Evolutionary conservation across 1,140 invertebrate genomes (phyloP).

Genomic region (Conus ventricosus): DNA sequence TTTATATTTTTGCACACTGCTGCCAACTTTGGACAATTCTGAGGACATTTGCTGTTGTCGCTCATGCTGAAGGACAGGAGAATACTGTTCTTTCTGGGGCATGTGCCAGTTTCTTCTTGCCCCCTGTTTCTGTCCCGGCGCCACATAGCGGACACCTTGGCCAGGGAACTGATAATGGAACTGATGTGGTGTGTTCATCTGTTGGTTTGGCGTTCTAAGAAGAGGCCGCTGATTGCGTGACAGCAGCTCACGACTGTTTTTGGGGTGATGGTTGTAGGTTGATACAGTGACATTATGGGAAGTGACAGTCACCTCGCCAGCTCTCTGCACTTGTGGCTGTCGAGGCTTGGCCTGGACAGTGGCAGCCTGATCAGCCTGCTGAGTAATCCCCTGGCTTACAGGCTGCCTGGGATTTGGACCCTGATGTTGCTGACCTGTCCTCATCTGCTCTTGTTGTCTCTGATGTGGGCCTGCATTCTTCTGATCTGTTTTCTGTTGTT

Average conservation of each 20-base stretch:
- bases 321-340: background rate
- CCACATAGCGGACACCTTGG: background rate
- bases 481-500: background rate
- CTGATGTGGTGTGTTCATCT: background rate
- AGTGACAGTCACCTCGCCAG: background rate
- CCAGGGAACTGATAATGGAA: background rate
- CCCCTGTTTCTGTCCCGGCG: background rate
- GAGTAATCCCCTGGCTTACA: background rate
- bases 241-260: background rate
- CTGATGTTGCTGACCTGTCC: background rate
- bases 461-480: background rate
- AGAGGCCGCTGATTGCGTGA: background rate
- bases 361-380: background rate
- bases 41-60: background rate
- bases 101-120: background rate
- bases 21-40: background rate
- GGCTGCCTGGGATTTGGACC: background rate
- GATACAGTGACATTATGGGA: background rate
- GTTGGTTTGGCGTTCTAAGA: background rate
- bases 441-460: background rate
- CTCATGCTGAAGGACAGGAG: background rate
- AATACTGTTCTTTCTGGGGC: background rate
- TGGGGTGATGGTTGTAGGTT: background rate
- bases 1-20: background rate
- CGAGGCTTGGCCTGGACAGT: background rate